A percentile compares a stretch with the other conserved stretches of the same genome.
phyloP scores from a whole-genome alignment of 2,113 vertebrate genomes.

The Myrmecophaga tridactyla region DNA sequence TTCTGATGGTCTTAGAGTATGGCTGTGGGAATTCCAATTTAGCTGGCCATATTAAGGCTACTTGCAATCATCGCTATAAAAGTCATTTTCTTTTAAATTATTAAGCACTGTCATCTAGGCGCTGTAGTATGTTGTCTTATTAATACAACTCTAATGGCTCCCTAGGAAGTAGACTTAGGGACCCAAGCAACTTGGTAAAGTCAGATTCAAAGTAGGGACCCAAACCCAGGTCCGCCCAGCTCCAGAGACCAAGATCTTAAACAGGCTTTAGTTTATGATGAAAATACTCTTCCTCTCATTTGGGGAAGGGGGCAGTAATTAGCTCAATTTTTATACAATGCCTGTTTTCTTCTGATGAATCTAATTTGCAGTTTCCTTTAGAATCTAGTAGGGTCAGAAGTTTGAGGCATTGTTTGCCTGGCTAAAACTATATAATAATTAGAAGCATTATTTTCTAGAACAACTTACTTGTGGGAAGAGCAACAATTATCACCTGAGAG shows the following conservation, averaged over 20 bases:
- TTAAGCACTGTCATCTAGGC: background rate
- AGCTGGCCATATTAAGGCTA: background rate
- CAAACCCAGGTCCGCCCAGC: background rate
- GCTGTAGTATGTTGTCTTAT: background rate
- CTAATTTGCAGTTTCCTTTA: background rate
- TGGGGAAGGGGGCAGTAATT: background rate
- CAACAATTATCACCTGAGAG: background rate
- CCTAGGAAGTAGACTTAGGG: background rate
- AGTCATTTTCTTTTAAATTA: background rate
- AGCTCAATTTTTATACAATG: background rate
- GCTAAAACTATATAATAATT: background rate
- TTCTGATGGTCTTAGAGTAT: background rate
- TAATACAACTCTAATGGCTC: background rate
- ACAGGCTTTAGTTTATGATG: background rate
- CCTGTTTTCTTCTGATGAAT: background rate
- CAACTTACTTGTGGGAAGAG: constrained; percentile 32
- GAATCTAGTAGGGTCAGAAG: background rate
- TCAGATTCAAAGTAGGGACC: background rate
- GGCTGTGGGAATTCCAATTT: background rate
- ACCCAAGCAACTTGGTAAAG: background rate
- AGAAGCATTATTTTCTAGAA: constrained; percentile 28
- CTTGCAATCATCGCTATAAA: background rate
- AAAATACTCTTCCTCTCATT: background rate
- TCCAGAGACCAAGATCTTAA: background rate
- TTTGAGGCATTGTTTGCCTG: constrained; percentile 9